phyloP scores from a whole-genome alignment of 2,797 vertebrate genomes.

The Melanogrammus aeglefinus region DNA sequence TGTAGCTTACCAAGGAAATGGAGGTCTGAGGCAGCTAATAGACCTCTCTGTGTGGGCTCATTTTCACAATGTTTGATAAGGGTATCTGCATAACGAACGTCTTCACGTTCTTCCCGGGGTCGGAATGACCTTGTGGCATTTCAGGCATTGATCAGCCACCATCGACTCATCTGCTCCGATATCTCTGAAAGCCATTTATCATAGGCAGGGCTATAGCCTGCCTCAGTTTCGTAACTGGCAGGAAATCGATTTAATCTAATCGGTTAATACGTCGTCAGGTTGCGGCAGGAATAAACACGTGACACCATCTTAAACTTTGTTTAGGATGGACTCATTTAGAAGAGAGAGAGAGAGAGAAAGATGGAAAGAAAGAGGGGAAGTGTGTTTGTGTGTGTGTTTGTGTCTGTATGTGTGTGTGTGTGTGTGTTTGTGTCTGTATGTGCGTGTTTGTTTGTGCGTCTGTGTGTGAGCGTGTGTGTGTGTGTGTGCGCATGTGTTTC shows the following conservation, averaged over 20 bases:
- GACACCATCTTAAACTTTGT: slow-evolving; percentile 48
- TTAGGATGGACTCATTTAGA: slow-evolving; percentile 40
- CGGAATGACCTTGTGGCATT: slow-evolving; percentile 62
- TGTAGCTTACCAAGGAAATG: no score
- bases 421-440: no score
- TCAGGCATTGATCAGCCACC: slow-evolving; percentile 58
- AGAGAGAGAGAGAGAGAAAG: background rate
- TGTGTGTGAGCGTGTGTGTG: background rate
- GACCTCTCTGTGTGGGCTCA: background rate
- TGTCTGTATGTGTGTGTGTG: background rate
- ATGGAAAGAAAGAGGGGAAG: background rate
- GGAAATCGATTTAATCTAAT: slow-evolving; percentile 70
- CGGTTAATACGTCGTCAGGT: slow-evolving; percentile 57
- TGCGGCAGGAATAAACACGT: slow-evolving; percentile 50
- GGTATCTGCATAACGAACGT: slow-evolving; percentile 52
- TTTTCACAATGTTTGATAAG: slow-evolving; percentile 9
- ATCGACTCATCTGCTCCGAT: slow-evolving; percentile 58
- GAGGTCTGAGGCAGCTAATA: background rate
- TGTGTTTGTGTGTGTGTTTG: background rate
- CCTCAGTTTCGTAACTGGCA: slow-evolving; percentile 47
- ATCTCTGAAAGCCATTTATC: slow-evolving; percentile 68
- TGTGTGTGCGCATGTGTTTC: background rate
- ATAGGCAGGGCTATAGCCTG: slow-evolving; percentile 48
- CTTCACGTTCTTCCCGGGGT: slow-evolving; percentile 37
- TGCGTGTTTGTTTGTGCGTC: background rate